A percentile compares a stretch with the other conserved stretches of the same genome.
These are phyloP conservation scores for Aeoliscus strigatus DNA, from an alignment of 2,797 vertebrate genomes.

Conservation along the genomic window DNA sequence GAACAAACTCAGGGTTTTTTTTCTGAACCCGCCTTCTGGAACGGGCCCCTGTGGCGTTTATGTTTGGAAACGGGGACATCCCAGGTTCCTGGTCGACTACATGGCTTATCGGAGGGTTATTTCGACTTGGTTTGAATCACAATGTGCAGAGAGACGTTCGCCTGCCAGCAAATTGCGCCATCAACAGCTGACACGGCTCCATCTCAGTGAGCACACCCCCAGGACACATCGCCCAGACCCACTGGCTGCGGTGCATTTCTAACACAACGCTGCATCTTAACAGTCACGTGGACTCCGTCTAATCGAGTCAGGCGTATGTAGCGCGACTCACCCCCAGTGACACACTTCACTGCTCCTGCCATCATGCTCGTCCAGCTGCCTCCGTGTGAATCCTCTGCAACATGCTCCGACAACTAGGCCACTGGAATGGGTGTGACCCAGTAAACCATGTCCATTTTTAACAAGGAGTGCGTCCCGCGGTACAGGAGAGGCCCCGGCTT, in stretches of 20 bases:
- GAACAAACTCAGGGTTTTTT: no score
- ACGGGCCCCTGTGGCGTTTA: neutral
- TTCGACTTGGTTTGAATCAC: neutral
- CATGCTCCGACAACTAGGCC: constrained; percentile 33
- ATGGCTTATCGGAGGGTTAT: no score
- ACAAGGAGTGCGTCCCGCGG: constrained; percentile 40
- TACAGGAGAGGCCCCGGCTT: constrained; percentile 37
- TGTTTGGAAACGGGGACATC: no score
- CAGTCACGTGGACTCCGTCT: constrained; percentile 36
- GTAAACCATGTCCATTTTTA: constrained; percentile 36
- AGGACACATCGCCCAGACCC: constrained; percentile 18
- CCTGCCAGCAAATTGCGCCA: constrained; percentile 5
- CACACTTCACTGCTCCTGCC: constrained; percentile 40
- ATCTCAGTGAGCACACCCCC: constrained; percentile 1
- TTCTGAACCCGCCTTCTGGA: no score
- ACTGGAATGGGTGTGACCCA: constrained; percentile 43
- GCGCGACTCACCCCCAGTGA: constrained; percentile 18
- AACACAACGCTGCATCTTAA: constrained; percentile 20
- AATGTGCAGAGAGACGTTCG: neutral
- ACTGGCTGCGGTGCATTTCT: constrained; percentile 19
- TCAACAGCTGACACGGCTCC: constrained; percentile 6
- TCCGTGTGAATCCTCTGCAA: constrained; percentile 8
- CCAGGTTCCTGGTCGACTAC: neutral
- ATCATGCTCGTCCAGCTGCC: constrained; percentile 24
- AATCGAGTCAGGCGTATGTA: constrained; percentile 41